Evolutionary conservation across 2,113 vertebrate genomes (phyloP).

Genomic region (Pelobates fuscus): DNA sequence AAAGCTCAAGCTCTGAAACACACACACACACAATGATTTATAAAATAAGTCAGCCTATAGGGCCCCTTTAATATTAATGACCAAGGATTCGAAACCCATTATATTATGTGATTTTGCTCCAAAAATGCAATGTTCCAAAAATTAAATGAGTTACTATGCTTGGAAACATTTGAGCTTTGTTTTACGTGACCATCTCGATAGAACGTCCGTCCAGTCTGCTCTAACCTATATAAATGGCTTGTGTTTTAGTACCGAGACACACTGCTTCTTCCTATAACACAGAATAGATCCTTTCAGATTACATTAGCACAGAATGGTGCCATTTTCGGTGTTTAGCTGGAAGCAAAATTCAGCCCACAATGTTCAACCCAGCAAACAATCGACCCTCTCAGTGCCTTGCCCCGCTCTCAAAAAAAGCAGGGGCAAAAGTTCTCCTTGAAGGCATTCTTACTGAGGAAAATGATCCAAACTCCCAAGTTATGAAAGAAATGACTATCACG

Average conservation of each 20-base stretch:
- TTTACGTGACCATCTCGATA: not conserved
- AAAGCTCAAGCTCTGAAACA: too few relatives aligned
- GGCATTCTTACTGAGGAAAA: constrained; percentile 25
- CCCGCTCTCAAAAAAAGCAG: not conserved
- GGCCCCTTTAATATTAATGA: too few relatives aligned
- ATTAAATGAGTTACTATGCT: too few relatives aligned
- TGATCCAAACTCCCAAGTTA: constrained; percentile 13
- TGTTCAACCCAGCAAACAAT: constrained; percentile 21
- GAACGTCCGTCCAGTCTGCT: not conserved
- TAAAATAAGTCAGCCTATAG: too few relatives aligned
- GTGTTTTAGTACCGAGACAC: not conserved
- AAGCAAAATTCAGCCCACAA: constrained; percentile 43
- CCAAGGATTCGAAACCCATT: too few relatives aligned
- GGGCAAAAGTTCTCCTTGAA: constrained; percentile 24
- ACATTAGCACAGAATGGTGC: constrained; percentile 12
- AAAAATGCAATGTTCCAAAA: too few relatives aligned
- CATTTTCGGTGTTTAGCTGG: constrained; percentile 30
- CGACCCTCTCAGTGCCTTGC: constrained; percentile 24
- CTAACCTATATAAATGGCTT: not conserved
- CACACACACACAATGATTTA: too few relatives aligned
- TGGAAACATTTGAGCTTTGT: not conserved
- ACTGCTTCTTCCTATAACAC: not conserved
- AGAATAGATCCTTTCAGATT: constrained; percentile 28
- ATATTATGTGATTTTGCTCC: too few relatives aligned
- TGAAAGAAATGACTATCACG: constrained; percentile 43